phyloP scores from a whole-genome alignment of 2,113 vertebrate genomes.

The Chloebia gouldiae region DNA sequence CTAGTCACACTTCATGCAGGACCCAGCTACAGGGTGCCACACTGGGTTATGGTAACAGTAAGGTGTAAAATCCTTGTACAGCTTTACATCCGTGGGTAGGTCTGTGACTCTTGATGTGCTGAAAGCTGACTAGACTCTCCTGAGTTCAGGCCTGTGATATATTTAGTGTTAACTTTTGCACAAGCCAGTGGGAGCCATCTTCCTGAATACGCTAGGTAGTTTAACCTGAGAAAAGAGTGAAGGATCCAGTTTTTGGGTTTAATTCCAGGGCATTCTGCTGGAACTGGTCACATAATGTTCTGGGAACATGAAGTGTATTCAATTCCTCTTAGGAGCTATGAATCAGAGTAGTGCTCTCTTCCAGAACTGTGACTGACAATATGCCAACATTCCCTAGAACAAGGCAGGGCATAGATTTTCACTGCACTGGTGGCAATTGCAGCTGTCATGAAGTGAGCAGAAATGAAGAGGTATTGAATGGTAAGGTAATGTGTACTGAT shows the following conservation, averaged over 20 bases:
- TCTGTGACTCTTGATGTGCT: background rate
- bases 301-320: background rate
- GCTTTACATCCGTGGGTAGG: background rate
- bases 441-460: background rate
- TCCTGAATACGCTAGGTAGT: background rate
- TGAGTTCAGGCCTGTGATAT: background rate
- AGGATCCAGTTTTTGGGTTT: background rate
- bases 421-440: background rate
- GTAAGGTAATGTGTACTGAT: background rate
- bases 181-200: background rate
- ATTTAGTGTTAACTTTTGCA: background rate
- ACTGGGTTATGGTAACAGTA: background rate
- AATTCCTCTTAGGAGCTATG: background rate
- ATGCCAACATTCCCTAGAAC: background rate
- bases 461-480: background rate
- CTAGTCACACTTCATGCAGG: background rate
- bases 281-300: background rate
- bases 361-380: background rate
- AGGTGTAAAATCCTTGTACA: background rate
- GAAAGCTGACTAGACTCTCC: background rate
- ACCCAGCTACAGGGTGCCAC: background rate
- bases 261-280: background rate
- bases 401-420: background rate
- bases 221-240: background rate
- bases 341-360: background rate